A percentile compares a stretch with the other conserved stretches of the same genome.
phyloP scores from a whole-genome alignment of 2,113 vertebrate genomes.

The Gymnarchus niloticus region DNA sequence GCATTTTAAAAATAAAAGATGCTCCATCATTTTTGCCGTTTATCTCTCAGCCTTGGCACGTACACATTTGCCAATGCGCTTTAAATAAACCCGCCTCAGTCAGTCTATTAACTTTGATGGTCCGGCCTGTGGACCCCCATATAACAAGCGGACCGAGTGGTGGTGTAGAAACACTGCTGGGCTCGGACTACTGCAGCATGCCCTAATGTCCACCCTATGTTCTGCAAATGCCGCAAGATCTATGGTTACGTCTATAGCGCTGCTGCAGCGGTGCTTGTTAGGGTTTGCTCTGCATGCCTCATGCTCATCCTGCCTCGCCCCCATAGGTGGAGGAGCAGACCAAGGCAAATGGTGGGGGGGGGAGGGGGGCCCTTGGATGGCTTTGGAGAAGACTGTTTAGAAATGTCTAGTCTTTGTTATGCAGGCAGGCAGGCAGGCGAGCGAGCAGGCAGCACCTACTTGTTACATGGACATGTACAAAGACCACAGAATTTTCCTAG shows the following conservation, averaged over 20 bases:
- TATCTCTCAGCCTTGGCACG: not conserved
- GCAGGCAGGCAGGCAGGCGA: conserved; percentile 60
- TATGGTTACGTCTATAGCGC: not conserved
- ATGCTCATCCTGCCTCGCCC: conserved; percentile 71
- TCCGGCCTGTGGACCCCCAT: not conserved
- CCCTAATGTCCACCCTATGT: conserved; percentile 60
- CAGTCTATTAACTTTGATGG: not conserved
- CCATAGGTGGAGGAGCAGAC: conserved; percentile 41
- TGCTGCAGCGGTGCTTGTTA: conserved; percentile 59
- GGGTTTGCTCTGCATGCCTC: conserved; percentile 70
- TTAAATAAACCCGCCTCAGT: not conserved
- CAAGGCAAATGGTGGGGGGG: conserved; percentile 54
- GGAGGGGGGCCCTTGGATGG: conserved; percentile 61
- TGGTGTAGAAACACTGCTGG: conserved; percentile 22
- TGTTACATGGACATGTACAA: conserved; percentile 75
- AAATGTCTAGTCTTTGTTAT: conserved; percentile 32
- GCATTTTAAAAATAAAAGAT: not conserved
- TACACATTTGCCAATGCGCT: not conserved
- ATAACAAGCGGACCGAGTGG: not conserved
- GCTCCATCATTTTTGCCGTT: not conserved
- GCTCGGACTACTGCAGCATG: conserved; percentile 66
- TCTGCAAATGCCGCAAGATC: conserved; percentile 50
- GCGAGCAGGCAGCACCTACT: conserved; percentile 83
- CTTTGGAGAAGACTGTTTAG: not conserved
- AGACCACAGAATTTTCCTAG: conserved; percentile 77